A percentile compares a stretch with the other conserved stretches of the same genome.
These are phyloP conservation scores for Gephyroberyx darwinii DNA, from an alignment of 2,797 vertebrate genomes.

Conservation along the genomic window DNA sequence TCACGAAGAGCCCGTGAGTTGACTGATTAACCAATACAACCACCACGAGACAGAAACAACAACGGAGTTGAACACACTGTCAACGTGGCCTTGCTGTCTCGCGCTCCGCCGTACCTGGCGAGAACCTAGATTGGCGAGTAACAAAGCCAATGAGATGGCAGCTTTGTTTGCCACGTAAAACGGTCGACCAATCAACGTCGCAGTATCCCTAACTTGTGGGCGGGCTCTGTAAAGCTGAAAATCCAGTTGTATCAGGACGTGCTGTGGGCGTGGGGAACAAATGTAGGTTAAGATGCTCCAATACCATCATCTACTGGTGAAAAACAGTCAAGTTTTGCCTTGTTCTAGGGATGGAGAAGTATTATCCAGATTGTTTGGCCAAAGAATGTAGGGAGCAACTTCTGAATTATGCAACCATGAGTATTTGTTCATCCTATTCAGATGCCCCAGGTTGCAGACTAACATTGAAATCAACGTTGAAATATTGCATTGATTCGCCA, in stretches of 20 bases:
- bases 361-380: not conserved
- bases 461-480: too few relatives aligned
- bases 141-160: slow-evolving; percentile 46
- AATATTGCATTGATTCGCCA: too few relatives aligned
- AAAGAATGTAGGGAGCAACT: not conserved
- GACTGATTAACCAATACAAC: not conserved
- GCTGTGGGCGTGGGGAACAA: slow-evolving; percentile 4
- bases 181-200: slow-evolving; percentile 54
- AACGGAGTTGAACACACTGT: not conserved
- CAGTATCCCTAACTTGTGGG: not conserved
- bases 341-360: too few relatives aligned
- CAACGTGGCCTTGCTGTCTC: slow-evolving; percentile 39
- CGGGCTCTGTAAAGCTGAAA: slow-evolving; percentile 14
- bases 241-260: slow-evolving; percentile 55
- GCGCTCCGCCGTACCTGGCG: slow-evolving; percentile 4
- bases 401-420: too few relatives aligned
- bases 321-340: not conserved
- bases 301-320: slow-evolving; percentile 39
- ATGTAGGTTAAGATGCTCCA: not conserved
- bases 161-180: rapidly evolving
- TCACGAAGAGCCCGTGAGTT: not conserved
- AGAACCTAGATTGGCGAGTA: slow-evolving; percentile 23
- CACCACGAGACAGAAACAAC: not conserved
- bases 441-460: too few relatives aligned
- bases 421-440: too few relatives aligned